phyloP scores from a whole-genome alignment of 64 coral and sea anemone species.

The Pachyseris speciosa region DNA sequence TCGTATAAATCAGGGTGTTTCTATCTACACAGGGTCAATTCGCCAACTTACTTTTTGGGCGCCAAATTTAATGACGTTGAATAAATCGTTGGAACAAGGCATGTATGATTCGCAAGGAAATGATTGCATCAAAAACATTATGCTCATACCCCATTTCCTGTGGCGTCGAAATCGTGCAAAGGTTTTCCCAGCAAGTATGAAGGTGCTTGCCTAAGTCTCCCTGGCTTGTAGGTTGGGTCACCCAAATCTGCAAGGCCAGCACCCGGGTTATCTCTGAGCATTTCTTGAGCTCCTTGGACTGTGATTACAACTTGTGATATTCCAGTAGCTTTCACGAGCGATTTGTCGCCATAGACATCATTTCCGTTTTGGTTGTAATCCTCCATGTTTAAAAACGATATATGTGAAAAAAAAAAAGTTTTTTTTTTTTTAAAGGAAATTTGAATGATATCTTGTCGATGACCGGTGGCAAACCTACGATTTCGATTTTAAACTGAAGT shows the following conservation, averaged over 20 bases:
- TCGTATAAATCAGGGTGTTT: not conserved
- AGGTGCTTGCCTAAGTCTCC: conserved; percentile 21
- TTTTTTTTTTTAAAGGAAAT: not conserved
- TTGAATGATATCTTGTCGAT: not conserved
- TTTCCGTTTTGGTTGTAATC: not conserved
- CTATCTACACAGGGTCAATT: not conserved
- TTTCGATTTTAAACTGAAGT: too few species aligned
- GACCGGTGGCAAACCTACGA: not conserved
- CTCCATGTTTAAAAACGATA: not conserved
- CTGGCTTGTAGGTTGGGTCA: not conserved
- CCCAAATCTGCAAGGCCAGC: not conserved
- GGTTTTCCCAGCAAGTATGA: conserved; percentile 66
- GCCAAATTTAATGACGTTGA: not conserved
- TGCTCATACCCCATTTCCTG: conserved; percentile 15
- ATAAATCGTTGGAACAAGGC: not conserved
- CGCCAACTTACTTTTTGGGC: too few species aligned
- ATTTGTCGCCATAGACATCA: not conserved
- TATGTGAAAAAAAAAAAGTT: not conserved
- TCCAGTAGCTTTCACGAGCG: not conserved
- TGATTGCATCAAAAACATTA: too few species aligned
- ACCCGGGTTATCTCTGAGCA: not conserved
- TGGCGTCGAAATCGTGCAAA: conserved; percentile 67
- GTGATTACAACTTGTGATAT: conserved; percentile 7
- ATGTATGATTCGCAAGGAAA: too few species aligned
- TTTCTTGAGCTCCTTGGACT: not conserved